These are phyloP conservation scores for Rhyacophila evoluta DNA, from an alignment of 2,888 invertebrate species.

Conservation along the genomic window DNA sequence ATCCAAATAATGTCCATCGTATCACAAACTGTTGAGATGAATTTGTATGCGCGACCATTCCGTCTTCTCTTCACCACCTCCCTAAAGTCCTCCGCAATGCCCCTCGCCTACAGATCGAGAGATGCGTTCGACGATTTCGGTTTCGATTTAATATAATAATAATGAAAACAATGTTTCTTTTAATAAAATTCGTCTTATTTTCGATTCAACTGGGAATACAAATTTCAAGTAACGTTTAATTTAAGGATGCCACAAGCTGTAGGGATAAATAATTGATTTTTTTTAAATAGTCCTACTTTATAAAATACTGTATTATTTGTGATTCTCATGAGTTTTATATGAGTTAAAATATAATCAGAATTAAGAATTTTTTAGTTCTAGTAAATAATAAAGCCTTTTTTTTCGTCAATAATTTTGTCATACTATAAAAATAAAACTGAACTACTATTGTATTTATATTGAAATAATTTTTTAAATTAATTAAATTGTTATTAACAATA, in stretches of 20 bases:
- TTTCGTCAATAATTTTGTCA: too few species aligned
- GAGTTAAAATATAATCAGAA: too few species aligned
- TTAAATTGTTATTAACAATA: too few species aligned
- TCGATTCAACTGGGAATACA: conserved; percentile 39
- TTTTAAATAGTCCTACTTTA: too few species aligned
- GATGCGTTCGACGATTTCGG: conserved; percentile 49
- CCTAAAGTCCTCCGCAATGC: not conserved
- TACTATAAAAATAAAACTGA: too few species aligned
- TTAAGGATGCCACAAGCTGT: conserved; percentile 34
- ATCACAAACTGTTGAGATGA: conserved; percentile 49
- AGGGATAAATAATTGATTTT: too few species aligned
- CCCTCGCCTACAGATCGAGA: conserved; percentile 29
- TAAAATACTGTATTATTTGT: too few species aligned
- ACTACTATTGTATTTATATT: too few species aligned
- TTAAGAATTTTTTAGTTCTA: too few species aligned
- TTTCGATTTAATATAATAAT: conserved; percentile 54
- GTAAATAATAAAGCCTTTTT: too few species aligned
- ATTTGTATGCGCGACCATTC: conserved; percentile 54
- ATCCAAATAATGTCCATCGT: conserved; percentile 32
- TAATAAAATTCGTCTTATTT: conserved; percentile 49
- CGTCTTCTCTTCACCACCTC: conserved; percentile 1
- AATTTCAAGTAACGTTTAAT: conserved; percentile 31
- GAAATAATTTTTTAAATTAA: too few species aligned
- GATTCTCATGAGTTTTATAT: too few species aligned
- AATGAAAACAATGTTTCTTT: conserved; percentile 53